Percentiles rank a stretch among this genome's conserved stretches.
Conservation (phyloP, 2,113 vertebrate genomes). For the Rallus limicola region DNA sequence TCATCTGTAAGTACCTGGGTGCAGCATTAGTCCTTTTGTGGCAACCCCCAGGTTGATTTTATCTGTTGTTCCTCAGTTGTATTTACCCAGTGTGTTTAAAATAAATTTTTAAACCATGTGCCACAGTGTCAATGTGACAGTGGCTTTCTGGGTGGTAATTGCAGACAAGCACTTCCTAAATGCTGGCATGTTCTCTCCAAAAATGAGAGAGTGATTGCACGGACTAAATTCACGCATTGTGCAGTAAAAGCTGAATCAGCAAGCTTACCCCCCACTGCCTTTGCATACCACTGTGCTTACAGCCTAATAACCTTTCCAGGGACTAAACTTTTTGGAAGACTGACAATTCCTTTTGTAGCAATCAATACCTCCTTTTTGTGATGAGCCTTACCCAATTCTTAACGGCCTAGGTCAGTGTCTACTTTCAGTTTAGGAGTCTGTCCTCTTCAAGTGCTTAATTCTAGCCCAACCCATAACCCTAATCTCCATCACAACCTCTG, state of each 20-base stretch:
- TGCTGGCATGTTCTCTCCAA: not conserved
- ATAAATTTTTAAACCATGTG: not conserved
- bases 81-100: not conserved
- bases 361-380: not conserved
- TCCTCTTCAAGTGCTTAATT: not conserved
- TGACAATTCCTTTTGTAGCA: not conserved
- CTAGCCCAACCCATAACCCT: not conserved
- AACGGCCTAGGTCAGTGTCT: not conserved
- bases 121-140: not conserved
- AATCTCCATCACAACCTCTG: not conserved
- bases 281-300: not conserved
- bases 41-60: not conserved
- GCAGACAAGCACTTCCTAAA: not conserved
- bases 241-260: not conserved
- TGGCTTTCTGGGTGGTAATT: not conserved
- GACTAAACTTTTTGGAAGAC: not conserved
- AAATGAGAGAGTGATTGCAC: not conserved
- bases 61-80: not conserved
- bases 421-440: not conserved
- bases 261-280: not conserved
- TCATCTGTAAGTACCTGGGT: not conserved
- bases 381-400: not conserved
- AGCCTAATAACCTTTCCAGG: not conserved
- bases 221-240: not conserved
- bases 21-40: not conserved